Conservation (phyloP, 2,888 invertebrate species). For the Tholera decimalis region DNA sequence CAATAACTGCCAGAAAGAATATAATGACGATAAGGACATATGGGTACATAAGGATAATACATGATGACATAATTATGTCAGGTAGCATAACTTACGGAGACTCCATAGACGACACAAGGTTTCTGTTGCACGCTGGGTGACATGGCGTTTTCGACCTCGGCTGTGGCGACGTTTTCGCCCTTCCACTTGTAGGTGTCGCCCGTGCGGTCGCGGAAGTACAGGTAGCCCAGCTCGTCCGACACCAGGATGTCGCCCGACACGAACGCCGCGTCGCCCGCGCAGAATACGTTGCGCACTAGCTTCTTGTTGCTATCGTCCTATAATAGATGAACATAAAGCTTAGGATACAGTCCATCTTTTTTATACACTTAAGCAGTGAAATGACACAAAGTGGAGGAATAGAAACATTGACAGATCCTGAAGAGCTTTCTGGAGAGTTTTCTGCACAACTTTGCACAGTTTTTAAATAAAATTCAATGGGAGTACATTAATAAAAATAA, state of each 20-base stretch:
- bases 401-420: too few relatives aligned
- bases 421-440: too few relatives aligned
- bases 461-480: too few relatives aligned
- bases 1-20: too few relatives aligned
- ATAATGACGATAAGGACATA: too few relatives aligned
- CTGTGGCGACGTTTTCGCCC: slow-evolving; percentile 99
- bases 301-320: slow-evolving; percentile 96
- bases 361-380: too few relatives aligned
- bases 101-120: slow-evolving; percentile 97
- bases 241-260: slow-evolving; percentile 97
- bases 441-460: too few relatives aligned
- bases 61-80: too few relatives aligned
- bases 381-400: too few relatives aligned
- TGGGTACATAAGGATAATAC: too few relatives aligned
- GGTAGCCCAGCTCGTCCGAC: slow-evolving; percentile 97
- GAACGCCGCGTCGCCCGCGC: slow-evolving; percentile 97
- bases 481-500: too few relatives aligned
- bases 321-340: not conserved
- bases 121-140: slow-evolving; percentile 94
- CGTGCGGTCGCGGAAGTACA: slow-evolving; percentile 97
- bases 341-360: too few relatives aligned
- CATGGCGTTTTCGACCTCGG: slow-evolving; percentile 98
- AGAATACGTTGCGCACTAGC: slow-evolving; percentile 95
- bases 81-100: slow-evolving; percentile 92
- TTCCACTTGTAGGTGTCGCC: slow-evolving; percentile 97